phyloP scores from a whole-genome alignment of 2,797 vertebrate genomes.

The Schizothorax lantsangensis region DNA sequence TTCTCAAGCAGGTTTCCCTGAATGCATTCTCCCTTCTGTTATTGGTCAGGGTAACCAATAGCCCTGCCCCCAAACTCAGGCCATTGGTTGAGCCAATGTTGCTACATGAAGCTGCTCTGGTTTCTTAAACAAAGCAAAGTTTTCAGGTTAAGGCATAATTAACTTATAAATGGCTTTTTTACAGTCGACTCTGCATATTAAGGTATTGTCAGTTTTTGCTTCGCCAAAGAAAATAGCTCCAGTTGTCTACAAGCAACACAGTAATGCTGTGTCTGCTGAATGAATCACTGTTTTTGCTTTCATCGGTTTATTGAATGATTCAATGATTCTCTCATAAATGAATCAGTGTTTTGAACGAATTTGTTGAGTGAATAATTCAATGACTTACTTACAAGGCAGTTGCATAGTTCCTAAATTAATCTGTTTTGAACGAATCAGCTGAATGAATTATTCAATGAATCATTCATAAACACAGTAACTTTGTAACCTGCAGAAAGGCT shows the following conservation, averaged over 20 bases:
- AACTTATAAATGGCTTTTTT: neutral
- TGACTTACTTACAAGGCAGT: neutral
- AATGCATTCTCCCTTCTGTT: neutral
- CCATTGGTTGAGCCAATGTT: neutral
- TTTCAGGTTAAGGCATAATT: neutral
- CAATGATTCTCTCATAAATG: neutral
- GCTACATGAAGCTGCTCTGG: neutral
- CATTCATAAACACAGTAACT: neutral
- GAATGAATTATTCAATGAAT: neutral
- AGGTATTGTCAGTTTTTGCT: neutral
- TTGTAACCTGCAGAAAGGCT: neutral
- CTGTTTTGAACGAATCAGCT: neutral
- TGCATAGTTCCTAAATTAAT: neutral
- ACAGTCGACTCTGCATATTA: neutral
- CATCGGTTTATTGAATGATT: neutral
- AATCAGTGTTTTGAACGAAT: neutral
- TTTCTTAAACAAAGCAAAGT: neutral
- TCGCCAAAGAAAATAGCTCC: neutral
- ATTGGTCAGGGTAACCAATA: neutral
- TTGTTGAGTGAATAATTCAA: neutral
- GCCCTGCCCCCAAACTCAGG: neutral
- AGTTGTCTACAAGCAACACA: neutral
- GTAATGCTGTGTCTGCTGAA: neutral
- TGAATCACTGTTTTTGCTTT: neutral
- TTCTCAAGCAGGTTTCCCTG: neutral